Evolutionary conservation across 2,113 vertebrate genomes (phyloP).

Genomic region (Dasyornis broadbenti): DNA sequence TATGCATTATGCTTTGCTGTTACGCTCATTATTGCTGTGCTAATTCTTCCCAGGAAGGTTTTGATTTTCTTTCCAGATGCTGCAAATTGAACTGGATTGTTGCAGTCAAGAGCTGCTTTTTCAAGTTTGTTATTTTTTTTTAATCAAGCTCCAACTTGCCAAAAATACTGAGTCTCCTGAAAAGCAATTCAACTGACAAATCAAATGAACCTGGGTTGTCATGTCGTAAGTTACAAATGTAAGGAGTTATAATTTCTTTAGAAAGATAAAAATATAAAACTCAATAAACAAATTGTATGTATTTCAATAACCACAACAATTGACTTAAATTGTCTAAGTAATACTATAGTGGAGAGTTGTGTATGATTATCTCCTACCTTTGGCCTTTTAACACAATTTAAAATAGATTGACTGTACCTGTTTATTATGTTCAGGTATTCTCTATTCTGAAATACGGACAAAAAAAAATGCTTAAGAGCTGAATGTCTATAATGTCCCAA

Average conservation of each 20-base stretch:
- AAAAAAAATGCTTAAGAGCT: background rate
- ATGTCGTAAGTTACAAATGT: background rate
- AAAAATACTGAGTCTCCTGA: background rate
- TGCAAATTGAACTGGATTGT: background rate
- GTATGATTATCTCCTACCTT: background rate
- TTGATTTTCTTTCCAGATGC: slow-evolving; percentile 46
- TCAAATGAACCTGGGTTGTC: background rate
- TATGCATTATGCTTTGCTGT: slow-evolving; percentile 13
- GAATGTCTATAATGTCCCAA: background rate
- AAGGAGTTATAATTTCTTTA: background rate
- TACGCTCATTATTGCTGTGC: background rate
- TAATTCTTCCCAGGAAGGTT: slow-evolving; percentile 32
- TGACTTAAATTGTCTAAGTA: background rate
- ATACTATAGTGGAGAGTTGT: background rate
- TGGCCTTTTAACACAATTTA: background rate
- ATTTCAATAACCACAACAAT: background rate
- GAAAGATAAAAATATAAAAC: background rate
- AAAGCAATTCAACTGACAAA: background rate
- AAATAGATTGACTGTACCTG: fast-evolving
- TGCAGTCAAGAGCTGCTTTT: background rate
- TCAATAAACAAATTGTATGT: background rate
- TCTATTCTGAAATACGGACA: background rate
- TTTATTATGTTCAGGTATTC: background rate
- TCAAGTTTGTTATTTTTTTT: background rate
- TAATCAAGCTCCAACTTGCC: background rate